Evolutionary conservation across 1,140 invertebrate genomes (phyloP), one percentile per base, ranked within the genome.

Genomic region (Drosophila bipectinata): DNA sequence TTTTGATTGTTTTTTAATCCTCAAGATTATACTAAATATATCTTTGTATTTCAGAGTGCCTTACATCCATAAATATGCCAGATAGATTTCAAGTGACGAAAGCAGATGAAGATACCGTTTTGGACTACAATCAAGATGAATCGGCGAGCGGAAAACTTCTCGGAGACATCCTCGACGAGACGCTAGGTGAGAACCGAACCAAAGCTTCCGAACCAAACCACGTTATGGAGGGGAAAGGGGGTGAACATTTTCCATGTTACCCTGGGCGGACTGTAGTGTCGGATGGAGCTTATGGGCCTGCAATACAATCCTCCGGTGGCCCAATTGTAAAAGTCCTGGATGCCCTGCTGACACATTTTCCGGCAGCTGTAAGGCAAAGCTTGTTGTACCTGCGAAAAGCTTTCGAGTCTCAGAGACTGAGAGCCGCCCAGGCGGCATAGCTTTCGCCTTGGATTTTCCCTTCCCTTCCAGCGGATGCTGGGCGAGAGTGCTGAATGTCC

Each of bases 81-180:
- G 89, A 91, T 69, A 91, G 89, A 91, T 91, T 91, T 87, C 90
- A 89, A 83, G 89, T 91, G 41, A 90, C 89, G 54, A 91, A 91
- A 79, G 81, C 89, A 63, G 84, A 90, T 21, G 89, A 91, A 71
- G 84, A 89, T 52, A 79, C 87, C 71, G 73, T 75, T 34, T 79
- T 87, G 68, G 79, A 88, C 54, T 91, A 91, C 67, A 76, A 83
- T 39, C 60, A 87, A 37, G 89, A 91, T 76, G 89, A 91, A 59
- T 85, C 84, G 28, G 85, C 81, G 9, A 87, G 89, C 51, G 89
- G 84, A 24, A 91, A 91, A 54, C 81, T 91, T 47, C 52, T 91
- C 44, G 84, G 85, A 53, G 89, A 91, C 53, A 68, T 69, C 51
- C 77, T 68, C 15, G 82, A 90, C 52, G 79, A 90, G 26, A 68